Conservation (phyloP, 2,888 invertebrate genomes). For the Pomacea canaliculata region DNA sequence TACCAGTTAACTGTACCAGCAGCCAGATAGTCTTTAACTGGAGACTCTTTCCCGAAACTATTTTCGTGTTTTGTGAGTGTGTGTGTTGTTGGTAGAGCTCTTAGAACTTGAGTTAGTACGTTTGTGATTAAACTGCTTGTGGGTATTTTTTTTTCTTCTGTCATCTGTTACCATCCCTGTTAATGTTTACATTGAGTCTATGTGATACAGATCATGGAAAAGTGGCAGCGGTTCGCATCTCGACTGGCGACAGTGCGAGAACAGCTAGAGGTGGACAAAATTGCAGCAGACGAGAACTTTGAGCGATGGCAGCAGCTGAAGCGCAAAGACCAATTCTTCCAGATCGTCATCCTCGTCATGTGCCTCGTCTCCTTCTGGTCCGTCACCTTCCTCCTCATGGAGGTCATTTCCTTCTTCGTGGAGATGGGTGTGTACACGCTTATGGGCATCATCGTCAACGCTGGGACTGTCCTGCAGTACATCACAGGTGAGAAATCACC, state of each 20-base stretch:
- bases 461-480: constrained; percentile 53
- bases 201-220: constrained; percentile 1
- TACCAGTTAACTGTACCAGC: too few species aligned
- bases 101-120: too few species aligned
- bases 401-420: constrained; percentile 59
- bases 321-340: constrained; percentile 29
- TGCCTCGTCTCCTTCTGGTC: constrained; percentile 53
- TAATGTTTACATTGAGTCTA: too few species aligned
- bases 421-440: constrained; percentile 60
- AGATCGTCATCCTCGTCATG: constrained; percentile 43
- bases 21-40: too few species aligned
- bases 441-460: constrained; percentile 64
- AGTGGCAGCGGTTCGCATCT: constrained; percentile 3
- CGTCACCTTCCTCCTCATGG: constrained; percentile 56
- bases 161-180: too few species aligned
- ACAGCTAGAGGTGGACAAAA: constrained; percentile 30
- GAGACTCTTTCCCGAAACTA: too few species aligned
- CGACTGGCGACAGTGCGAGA: constrained; percentile 4
- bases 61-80: too few species aligned
- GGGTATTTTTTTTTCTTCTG: too few species aligned
- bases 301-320: constrained; percentile 28
- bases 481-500: constrained; percentile 36
- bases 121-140: too few species aligned
- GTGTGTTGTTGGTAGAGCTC: too few species aligned
- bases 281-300: constrained; percentile 35